phyloP scores from a whole-genome alignment of 2,888 invertebrate genomes.

The Drosophila quasianomalipes region DNA sequence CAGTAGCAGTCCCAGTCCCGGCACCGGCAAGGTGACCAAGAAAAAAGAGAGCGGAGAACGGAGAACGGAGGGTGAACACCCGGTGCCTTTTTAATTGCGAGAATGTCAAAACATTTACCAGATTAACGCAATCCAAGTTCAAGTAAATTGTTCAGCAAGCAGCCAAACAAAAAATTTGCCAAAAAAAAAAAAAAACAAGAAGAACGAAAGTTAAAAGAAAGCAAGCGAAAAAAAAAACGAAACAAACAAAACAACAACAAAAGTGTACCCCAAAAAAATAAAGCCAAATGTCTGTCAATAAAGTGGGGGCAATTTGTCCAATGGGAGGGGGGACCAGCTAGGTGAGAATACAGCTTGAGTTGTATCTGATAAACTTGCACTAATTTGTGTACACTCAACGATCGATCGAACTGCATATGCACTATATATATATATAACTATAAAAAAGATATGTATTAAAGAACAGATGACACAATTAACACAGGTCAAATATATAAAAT shows the following conservation, averaged over 20 bases:
- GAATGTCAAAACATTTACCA: slow-evolving; percentile 81
- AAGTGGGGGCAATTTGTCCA: slow-evolving; percentile 40
- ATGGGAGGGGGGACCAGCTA: not conserved
- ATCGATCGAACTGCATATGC: not conserved
- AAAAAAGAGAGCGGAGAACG: not conserved
- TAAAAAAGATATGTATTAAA: not conserved
- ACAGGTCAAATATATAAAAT: no score
- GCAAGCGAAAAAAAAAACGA: slow-evolving; percentile 24
- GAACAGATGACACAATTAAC: slow-evolving; percentile 22
- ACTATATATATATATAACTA: not conserved
- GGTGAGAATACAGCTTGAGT: slow-evolving; percentile 43
- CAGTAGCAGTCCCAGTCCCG: no score
- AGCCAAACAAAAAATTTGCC: slow-evolving; percentile 28
- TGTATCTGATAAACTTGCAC: slow-evolving; percentile 77
- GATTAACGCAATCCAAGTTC: slow-evolving; percentile 78
- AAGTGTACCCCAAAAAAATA: slow-evolving; percentile 21
- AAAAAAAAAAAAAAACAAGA: slow-evolving; percentile 33
- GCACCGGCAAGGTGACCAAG: slow-evolving; percentile 22
- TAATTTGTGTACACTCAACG: slow-evolving; percentile 77
- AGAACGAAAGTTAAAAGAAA: slow-evolving; percentile 43
- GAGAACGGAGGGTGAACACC: slow-evolving; percentile 49
- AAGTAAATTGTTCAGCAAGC: slow-evolving; percentile 58
- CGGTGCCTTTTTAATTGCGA: slow-evolving; percentile 79
- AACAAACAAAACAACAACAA: slow-evolving; percentile 4
- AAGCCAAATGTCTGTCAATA: slow-evolving; percentile 66